Evolutionary conservation across 2,888 invertebrate species (phyloP), one percentile per base, ranked within the genome.

Genomic region (Nymphalis urticae): DNA sequence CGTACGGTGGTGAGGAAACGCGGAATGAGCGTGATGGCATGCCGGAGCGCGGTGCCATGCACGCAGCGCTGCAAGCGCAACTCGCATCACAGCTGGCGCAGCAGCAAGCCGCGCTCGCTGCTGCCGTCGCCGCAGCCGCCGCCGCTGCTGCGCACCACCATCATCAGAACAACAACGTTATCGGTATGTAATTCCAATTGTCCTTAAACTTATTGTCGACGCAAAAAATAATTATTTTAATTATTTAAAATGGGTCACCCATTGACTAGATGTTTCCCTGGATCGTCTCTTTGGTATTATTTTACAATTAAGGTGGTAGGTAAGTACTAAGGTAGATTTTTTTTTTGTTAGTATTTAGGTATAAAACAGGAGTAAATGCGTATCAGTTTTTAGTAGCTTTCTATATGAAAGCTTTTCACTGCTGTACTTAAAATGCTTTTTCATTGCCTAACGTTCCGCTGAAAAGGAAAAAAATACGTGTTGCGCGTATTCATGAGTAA

Each of bases 141-240:
- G 86, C 94, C 82, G 89, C 94, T 76, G 94, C 94, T 48, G 94
- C 94, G 72, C 94, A 94, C 75, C 94, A 95, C 75, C 93, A 93
- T 73, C 93, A 94, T 80, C 94, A 94, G 82, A 92, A 92, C 83
- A 94, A 93, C 85, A 93, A 93, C 80, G 92, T 88, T 84, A 92
- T 91, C 79, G 93, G 94, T 94, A 79, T 89, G 94, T 93, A 0
- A 6, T 32, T 32, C 6, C 27, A 32, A 5, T 32, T 32, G 27
- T 32, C 27, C 27, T 32, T 32, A 5, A 27, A 36, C 19, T n/a
- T 27, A 48, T 54, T 54, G 16, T 64, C 17, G 17, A 50, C 21
- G 1, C 2, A 21, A 21, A 21, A 21, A 21, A 21, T 21, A 21
- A 21, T 21, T 54, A 48, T n/a, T 6, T 48, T 48, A 6, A 6